These are phyloP conservation scores for Hermodice carunculata DNA, from an alignment of 2,888 invertebrate genomes.

Conservation along the genomic window DNA sequence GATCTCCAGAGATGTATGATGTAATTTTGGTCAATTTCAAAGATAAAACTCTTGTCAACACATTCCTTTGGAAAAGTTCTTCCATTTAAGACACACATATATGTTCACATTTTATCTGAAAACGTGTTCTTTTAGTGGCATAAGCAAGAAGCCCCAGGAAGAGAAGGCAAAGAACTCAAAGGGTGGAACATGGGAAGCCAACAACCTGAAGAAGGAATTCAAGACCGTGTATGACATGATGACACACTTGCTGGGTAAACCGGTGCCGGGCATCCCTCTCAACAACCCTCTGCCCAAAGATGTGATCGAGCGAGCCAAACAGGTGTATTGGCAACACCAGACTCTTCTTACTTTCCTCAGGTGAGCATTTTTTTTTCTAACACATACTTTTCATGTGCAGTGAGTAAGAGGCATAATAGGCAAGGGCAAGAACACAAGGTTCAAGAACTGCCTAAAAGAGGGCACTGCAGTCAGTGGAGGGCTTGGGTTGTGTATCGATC, in stretches of 20 bases:
- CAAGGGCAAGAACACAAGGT: no score
- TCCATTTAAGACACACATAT: no score
- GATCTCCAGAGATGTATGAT: no score
- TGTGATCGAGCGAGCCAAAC: constrained; percentile 64
- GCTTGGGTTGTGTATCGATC: no score
- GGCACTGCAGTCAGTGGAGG: no score
- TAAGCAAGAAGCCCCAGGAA: constrained; percentile 42
- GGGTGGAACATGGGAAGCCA: constrained; percentile 39
- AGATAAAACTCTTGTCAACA: no score
- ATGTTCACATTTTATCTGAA: no score
- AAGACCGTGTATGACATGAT: constrained; percentile 70
- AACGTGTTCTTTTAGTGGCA: constrained; percentile 35
- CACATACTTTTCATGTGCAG: no score
- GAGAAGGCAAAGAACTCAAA: constrained; percentile 39
- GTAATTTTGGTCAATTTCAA: no score
- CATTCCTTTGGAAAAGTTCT: no score
- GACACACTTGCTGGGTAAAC: constrained; percentile 58
- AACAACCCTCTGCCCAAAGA: constrained; percentile 64
- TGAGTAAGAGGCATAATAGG: no score
- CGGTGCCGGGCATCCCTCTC: constrained; percentile 65
- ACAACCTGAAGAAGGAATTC: constrained; percentile 62
- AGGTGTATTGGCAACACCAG: constrained; percentile 68
- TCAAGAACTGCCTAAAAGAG: no score
- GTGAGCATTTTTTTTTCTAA: constrained; percentile 42
- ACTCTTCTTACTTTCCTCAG: constrained; percentile 69